These are phyloP conservation scores for Nautilus pompilius DNA, from an alignment of 1,140 invertebrate genomes.

Conservation along the genomic window DNA sequence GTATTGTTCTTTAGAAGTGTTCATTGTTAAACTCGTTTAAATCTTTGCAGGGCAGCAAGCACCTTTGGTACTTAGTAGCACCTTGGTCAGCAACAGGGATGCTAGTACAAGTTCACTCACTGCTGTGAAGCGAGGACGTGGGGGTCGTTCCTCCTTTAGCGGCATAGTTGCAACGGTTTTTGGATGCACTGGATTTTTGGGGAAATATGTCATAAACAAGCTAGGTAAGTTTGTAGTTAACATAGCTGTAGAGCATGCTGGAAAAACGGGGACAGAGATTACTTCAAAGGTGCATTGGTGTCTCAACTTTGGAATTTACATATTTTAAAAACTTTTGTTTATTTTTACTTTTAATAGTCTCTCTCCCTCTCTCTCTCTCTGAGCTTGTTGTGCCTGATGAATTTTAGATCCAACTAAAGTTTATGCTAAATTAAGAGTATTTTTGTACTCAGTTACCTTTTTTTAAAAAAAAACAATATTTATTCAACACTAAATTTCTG, in stretches of 20 bases:
- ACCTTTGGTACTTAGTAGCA: conserved; percentile 11
- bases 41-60: conserved; percentile 14
- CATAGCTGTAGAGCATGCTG: background rate
- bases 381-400: no score
- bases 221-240: conserved; percentile 75
- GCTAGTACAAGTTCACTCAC: conserved; percentile 15
- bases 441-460: no score
- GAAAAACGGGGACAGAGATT: background rate
- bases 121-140: conserved; percentile 76
- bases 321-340: no score
- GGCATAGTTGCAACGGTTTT: conserved; percentile 97
- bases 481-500: no score
- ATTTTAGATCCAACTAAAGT: no score
- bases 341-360: no score
- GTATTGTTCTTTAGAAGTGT: no score
- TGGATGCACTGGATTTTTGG: conserved; percentile 85
- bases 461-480: no score
- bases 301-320: background rate
- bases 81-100: conserved; percentile 19
- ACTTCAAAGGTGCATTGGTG: background rate
- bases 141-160: conserved; percentile 93
- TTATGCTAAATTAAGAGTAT: no score
- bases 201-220: conserved; percentile 78
- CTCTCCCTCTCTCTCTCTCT: no score
- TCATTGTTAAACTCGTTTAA: no score